These are phyloP conservation scores for Amblyjoppa proteus DNA, from an alignment of 2,888 invertebrate species.

Conservation along the genomic window DNA sequence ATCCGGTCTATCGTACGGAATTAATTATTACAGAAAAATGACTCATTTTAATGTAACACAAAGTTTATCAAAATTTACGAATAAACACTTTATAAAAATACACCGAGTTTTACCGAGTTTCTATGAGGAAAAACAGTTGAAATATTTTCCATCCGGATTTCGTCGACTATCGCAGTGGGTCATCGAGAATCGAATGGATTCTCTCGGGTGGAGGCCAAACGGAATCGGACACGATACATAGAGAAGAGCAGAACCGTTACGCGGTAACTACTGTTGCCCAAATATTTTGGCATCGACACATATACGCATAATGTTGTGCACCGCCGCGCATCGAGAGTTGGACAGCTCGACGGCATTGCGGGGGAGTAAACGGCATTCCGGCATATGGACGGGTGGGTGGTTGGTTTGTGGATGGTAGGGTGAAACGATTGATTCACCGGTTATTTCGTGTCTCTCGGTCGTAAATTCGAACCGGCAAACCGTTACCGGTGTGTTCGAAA, in stretches of 20 bases:
- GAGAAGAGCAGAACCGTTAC: not conserved
- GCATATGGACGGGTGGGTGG: slow-evolving; percentile 3
- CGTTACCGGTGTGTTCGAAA: slow-evolving; percentile 26
- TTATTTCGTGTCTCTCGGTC: slow-evolving; percentile 50
- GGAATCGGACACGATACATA: not conserved
- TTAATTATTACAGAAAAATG: not conserved
- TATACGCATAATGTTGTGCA: slow-evolving; percentile 77
- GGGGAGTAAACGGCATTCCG: not conserved
- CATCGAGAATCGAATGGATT: slow-evolving; percentile 37
- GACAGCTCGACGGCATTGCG: not conserved
- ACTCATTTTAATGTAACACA: not conserved
- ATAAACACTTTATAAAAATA: not conserved
- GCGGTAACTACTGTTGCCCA: slow-evolving; percentile 74
- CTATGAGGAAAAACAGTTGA: not conserved
- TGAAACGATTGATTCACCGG: slow-evolving; percentile 43
- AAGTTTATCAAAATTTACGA: not conserved
- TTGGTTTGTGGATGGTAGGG: not conserved
- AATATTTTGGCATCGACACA: slow-evolving; percentile 80
- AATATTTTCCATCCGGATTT: slow-evolving; percentile 39
- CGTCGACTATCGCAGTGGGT: not conserved
- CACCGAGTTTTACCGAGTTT: slow-evolving; percentile 21
- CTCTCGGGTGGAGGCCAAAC: not conserved
- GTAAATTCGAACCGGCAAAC: slow-evolving; percentile 67
- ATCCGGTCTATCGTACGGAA: no score
- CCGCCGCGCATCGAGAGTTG: slow-evolving; percentile 23